Conservation (phyloP, 2,113 vertebrate species). For the Philantomba maxwellii region DNA sequence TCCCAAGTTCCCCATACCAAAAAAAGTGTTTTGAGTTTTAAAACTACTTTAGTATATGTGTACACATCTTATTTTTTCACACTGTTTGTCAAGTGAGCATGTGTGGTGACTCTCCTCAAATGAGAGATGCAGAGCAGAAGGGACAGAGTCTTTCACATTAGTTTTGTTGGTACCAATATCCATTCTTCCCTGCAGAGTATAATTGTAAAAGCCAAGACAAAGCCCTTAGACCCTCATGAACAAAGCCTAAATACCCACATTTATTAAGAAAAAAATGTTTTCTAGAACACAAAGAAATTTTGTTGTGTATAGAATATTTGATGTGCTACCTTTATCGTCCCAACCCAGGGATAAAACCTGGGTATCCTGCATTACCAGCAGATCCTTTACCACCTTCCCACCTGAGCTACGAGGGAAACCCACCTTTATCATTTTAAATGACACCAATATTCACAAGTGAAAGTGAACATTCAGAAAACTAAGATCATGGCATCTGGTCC, state of each 20-base stretch:
- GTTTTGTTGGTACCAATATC: neutral
- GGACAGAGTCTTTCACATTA: neutral
- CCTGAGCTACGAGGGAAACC: accelerated
- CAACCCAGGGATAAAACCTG: neutral
- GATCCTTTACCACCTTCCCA: neutral
- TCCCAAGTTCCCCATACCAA: neutral
- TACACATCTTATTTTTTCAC: neutral
- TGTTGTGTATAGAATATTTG: neutral
- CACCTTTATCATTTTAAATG: neutral
- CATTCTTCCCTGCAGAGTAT: neutral
- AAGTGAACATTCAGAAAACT: no score
- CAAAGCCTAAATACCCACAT: neutral
- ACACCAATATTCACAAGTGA: neutral
- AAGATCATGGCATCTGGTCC: no score
- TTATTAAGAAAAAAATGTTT: neutral
- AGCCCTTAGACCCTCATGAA: neutral
- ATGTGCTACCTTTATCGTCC: neutral
- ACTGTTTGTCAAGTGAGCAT: neutral
- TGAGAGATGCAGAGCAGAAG: neutral
- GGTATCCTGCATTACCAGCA: neutral
- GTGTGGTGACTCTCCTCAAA: neutral
- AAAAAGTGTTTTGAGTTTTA: neutral
- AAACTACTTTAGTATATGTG: neutral
- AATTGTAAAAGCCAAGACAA: neutral
- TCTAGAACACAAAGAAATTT: neutral